Evolutionary conservation across 2,797 vertebrate genomes (phyloP), one percentile per base, ranked within the genome.

Genomic region (Salmo trutta): DNA sequence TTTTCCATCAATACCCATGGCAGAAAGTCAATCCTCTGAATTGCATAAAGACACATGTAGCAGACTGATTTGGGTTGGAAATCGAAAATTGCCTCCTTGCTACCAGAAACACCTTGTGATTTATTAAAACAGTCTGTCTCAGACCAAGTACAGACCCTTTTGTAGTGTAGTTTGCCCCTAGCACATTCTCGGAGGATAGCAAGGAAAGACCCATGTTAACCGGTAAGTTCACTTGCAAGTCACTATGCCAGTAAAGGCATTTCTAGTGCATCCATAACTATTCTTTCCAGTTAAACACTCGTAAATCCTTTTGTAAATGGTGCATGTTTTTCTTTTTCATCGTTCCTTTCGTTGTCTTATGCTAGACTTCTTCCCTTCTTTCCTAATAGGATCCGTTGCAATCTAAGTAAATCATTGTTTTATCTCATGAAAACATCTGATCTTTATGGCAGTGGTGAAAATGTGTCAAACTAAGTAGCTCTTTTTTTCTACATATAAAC

Each of bases 91-190:
- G 24, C 24, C 2, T 66, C 4, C 4, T 14, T 66, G 64, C 14
- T 29, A 66, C 24, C 3, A 29, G 15, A 66, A 47, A 47, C 41
- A 47, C 41, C 8, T 47, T 47, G 41, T 2, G 41, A 10, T 47
- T 47, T 47, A 12, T 12, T 47, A 47, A 52, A 36, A 6, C 10
- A 17, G 71, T 62, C 10, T 3, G 71, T 65, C 51, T 75, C 67
- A 77, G 56, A 71, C 68, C 47, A 71, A 41, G 36, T 27, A 77
- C 36, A 74, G 66, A 51, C 66, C 62, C 31, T 62, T 71, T 29
- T 66, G 71, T 67, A 27, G n/a, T 5, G 66, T 31, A 31, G 47
- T 71, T 14, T 52, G n/a, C n/a, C 24, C 14, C 7, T 27, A 29
- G 21, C 24, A 51, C 59, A 21, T 65, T 47, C 41, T 47, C 41